Base-by-base conservation (phyloP, 2,113 vertebrate genomes). In the Triplophysa tibetana region DNA sequence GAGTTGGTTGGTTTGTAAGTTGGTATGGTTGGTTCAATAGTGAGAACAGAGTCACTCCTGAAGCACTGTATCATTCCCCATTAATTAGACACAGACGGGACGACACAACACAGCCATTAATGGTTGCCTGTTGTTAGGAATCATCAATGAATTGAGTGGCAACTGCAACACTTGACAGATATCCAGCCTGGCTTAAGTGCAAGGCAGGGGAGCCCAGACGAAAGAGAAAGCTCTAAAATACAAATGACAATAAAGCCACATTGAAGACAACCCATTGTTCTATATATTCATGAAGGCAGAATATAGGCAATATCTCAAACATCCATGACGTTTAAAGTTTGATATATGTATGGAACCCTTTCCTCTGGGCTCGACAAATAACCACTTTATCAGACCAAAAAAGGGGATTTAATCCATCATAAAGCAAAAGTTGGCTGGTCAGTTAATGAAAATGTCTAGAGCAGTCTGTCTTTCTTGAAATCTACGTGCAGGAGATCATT, bases 41-140 rank as follows among this genome's bases (percentile, higher is more conserved):
- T 70, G 68, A 74, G 50, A 65, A 84, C 69, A 65, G 74, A 84
- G 77, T 52, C 33, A 76, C 69, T 81, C 85, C 79, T 83, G 85
- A 75, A 70, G 26, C 64, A 88, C 91, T 91, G 92, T 94, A 93
- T 93, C 92, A 93, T 93, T 94, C 93, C 93, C 92, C 91, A 90
- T 93, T 91, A 94, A 93, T 93, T 93, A 93, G 92, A 92, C 90
- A 87, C 80, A 84, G 80, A 91, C 84, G 83, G 83, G 85, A 81
- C 84, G 67, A 83, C 83, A 83, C 89, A 87, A 78, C 70, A 81
- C 74, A 79, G 79, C 92, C 91, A 92, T 93, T 92, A 91, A 93
- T 92, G 90, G 90, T 92, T 89, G 91, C 91, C 89, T 90, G 87
- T 84, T 87, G 90, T 89, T 89, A 92, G 91, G 90, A 89, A 87